Conservation (phyloP, 2,888 invertebrate genomes). For the Cacoxenus indagator region DNA sequence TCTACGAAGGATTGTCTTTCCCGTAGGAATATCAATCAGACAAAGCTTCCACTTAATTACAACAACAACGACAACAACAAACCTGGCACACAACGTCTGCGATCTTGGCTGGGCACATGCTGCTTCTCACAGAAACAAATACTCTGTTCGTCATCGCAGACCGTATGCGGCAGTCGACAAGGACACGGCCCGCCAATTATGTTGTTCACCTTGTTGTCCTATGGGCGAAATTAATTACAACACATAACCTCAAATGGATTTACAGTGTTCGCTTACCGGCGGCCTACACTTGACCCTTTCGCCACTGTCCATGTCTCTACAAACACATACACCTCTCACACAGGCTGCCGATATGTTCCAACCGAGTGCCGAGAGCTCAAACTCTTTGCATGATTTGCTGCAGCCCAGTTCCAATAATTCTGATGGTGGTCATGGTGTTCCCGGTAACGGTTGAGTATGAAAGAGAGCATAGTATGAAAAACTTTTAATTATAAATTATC, state of each 20-base stretch:
- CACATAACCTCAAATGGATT: conserved; percentile 8
- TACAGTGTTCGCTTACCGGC: conserved; percentile 31
- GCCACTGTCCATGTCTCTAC: conserved; percentile 39
- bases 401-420: conserved; percentile 61
- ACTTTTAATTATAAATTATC: conserved; percentile 3
- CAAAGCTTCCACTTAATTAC: neutral
- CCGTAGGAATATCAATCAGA: no score
- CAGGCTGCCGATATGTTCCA: no score
- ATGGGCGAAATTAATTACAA: conserved; percentile 4
- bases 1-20: no score
- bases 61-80: conserved; percentile 28
- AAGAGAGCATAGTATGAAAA: neutral
- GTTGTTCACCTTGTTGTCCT: conserved; percentile 55
- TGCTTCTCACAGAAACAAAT: conserved; percentile 56
- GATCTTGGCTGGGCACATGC: conserved; percentile 57
- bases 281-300: conserved; percentile 52
- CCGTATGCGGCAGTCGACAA: conserved; percentile 52
- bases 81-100: conserved; percentile 60
- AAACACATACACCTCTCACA: conserved; percentile 46
- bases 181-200: conserved; percentile 65
- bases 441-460: neutral
- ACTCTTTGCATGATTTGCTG: conserved; percentile 50
- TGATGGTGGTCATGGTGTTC: conserved; percentile 11
- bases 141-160: conserved; percentile 48
- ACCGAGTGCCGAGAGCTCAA: conserved; percentile 40